Base-by-base conservation (phyloP, 37 sponge, comb jelly and placozoan genomes). In the Lycopodina hypogea region DNA sequence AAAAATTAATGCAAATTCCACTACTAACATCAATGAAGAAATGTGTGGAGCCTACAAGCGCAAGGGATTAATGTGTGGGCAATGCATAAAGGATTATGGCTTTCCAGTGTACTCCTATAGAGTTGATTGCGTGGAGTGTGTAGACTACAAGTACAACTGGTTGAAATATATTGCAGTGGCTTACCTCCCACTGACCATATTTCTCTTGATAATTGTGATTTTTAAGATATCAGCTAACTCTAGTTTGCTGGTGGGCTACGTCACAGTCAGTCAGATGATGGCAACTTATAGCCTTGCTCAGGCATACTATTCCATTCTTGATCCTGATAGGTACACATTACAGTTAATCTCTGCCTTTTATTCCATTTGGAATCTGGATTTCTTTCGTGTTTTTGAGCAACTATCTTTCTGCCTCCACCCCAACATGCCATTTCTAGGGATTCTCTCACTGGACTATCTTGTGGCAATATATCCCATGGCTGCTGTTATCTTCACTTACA, bases 131-230 rank as follows among this genome's bases (percentile, higher is more conserved):
- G 61, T 72, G 65, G 26, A 42, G 38, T 81, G 82, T 33, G 6
- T 62, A 33, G 24, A 63, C 23, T 26, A 36, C 37, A 61, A 72
- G 35, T 51, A 64, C 29, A 72, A 72, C 74, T 62, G 62, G 73
- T 29, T 60, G 38, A 72, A 72, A 53, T 81, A 81, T 37, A 48
- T 81, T 15, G 63, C 38, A n/a, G 41, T 63, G 9, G 73, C 82
- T n/a, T 78, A 72, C 59, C 17, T 81, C 0, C 93, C 93, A 53
- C 37, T 84, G 7, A 87, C 85, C 1, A 1, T 87, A 0, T 63
- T 92, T 41, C 71, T 75, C 33, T 24, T 83, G n/a, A 40, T 75
- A 11, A 50, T 92, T 55, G 33, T 92, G 17, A n/a, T 92, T 0
- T 87, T 92, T 42, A 71, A 71, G 40, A 68, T 92, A 73, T 65